These are phyloP conservation scores for Catagonus wagneri DNA, from an alignment of 2,113 vertebrate genomes.

Conservation along the genomic window DNA sequence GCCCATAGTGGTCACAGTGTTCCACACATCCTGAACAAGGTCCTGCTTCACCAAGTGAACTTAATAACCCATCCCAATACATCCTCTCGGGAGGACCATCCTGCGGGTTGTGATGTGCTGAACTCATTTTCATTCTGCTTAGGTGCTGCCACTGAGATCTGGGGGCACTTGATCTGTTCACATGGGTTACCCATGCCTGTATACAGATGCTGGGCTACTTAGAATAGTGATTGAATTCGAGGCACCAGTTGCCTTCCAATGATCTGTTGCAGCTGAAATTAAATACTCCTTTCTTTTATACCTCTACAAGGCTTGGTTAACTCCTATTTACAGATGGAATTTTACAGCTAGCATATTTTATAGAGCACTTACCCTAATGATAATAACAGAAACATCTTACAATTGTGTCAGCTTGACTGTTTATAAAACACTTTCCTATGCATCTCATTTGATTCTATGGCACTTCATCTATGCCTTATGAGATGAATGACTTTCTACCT, in stretches of 20 bases:
- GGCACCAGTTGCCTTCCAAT: conserved; percentile 64
- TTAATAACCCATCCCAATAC: conserved; percentile 6
- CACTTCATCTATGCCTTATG: conserved; percentile 54
- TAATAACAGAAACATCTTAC: conserved; percentile 63
- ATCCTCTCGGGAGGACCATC: not conserved
- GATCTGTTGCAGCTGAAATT: conserved; percentile 65
- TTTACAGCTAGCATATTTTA: conserved; percentile 73
- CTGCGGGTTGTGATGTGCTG: not conserved
- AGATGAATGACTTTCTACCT: conserved; percentile 49
- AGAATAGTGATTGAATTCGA: conserved; percentile 61
- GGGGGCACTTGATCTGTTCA: not conserved
- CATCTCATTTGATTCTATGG: conserved; percentile 66
- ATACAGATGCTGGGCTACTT: conserved; percentile 55
- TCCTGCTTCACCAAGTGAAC: not conserved
- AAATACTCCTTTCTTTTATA: conserved; percentile 52
- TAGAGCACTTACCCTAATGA: conserved; percentile 65
- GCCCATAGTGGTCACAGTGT: not conserved
- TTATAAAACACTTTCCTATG: conserved; percentile 70
- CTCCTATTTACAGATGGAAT: conserved; percentile 55
- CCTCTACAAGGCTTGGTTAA: conserved; percentile 53
- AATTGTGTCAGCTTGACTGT: conserved; percentile 61
- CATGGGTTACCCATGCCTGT: not conserved
- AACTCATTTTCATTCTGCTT: conserved; percentile 56
- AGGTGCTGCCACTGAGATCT: not conserved
- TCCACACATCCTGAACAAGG: conserved; percentile 11